Base-by-base conservation (phyloP, 1,140 invertebrate genomes). In the Heterodera schachtii region DNA sequence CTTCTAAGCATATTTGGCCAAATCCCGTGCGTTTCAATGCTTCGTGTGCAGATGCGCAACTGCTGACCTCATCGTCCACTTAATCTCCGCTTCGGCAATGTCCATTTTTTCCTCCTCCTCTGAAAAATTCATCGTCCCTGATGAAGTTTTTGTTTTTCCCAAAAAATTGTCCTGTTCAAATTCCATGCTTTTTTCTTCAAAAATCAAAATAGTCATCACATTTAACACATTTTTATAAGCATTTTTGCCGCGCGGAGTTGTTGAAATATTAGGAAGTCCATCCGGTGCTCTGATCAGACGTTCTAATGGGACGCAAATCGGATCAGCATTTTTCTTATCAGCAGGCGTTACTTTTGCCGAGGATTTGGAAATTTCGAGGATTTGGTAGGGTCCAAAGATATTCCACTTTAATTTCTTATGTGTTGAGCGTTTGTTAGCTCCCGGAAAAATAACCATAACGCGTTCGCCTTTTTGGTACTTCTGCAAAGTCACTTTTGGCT, bases 151-250 rank as follows among this genome's bases (percentile, higher is more conserved):
- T 6, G 31, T 31, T 31, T 31, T 31, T 1, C 31, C 31, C 31
- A 31, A 3, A 16, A 19, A 19, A 3, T 7, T 73, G 0, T 73
- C 49, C 5, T 31, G 31, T 31, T 31, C 31, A 31, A 31, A 31
- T 31, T 31, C 31, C 31, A 31, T 31, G 31, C 31, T 31, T 31
- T 31, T 31, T 31, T 31, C 31, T 31, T 31, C 31, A 31, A 31
- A 31, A 1, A 31, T 31, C 31, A 31, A 31, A 31, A 31, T 31
- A 4, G 43, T 21, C n/a, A 73, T 73, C 44, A 21, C 16, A 19
- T 71, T 71, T 31, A 73, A 73, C 19, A 73, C 31, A 73, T 73
- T 73, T 73, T 73, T 73, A 73, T 46, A 73, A 8, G 71, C 19
- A 8, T 73, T 73, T 73, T 73, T 31, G 3, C 71, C 71, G 13